phyloP scores from a whole-genome alignment of 2,113 vertebrate species.

The Terrapene triunguis region DNA sequence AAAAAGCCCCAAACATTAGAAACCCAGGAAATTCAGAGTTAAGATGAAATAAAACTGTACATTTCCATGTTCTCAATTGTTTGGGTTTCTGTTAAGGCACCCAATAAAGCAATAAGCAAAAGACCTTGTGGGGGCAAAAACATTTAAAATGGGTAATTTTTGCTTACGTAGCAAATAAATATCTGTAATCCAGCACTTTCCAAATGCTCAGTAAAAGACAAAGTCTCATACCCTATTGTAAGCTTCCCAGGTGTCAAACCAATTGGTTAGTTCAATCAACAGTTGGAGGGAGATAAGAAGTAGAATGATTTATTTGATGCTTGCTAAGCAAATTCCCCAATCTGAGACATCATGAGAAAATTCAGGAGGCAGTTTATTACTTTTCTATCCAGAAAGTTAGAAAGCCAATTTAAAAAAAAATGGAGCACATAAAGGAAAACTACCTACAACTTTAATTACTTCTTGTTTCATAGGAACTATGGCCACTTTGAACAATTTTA shows the following conservation, averaged over 20 bases:
- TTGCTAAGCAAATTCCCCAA: not conserved
- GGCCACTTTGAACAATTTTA: fast-evolving
- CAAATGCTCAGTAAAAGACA: not conserved
- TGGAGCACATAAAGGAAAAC: not conserved
- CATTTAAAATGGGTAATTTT: not conserved
- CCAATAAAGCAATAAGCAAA: not conserved
- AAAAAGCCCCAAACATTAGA: not conserved
- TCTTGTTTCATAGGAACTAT: not conserved
- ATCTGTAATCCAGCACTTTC: not conserved
- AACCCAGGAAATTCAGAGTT: slow-evolving; percentile 9
- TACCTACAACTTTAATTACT: not conserved
- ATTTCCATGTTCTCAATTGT: not conserved
- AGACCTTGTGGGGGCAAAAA: not conserved
- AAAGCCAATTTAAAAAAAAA: not conserved
- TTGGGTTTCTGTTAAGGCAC: not conserved
- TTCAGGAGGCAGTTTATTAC: not conserved
- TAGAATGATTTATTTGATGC: not conserved
- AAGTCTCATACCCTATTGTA: not conserved
- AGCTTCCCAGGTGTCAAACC: not conserved
- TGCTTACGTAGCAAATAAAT: not conserved
- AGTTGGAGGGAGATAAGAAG: not conserved
- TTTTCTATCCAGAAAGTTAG: not conserved
- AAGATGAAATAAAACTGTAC: slow-evolving; percentile 31
- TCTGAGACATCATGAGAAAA: not conserved
- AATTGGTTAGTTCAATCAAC: not conserved